Base-by-base conservation (phyloP, 2,888 invertebrate genomes). In the Girardia tigrina region DNA sequence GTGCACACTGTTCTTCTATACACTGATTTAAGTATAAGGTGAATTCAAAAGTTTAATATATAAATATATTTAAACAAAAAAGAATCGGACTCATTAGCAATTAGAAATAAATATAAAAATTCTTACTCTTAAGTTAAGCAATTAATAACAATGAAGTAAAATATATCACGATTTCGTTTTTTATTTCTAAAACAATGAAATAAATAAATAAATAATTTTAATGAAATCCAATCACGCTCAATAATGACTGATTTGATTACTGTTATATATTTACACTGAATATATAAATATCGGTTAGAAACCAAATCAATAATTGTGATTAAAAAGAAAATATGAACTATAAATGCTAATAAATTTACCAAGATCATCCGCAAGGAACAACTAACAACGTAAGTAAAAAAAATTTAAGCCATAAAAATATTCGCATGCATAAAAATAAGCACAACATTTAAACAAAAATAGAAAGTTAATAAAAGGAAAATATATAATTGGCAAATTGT, bases 381-480 rank as follows among this genome's bases (percentile, higher is more conserved):
- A 56, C 56, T 36, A 16, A 36, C n/a, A 56, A 56, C 56, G 56
- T n/a, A 56, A 56, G 56, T 12, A 56, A n/a, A n/a, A n/a, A n/a
- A 56, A 56, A 56, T 56, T 56, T 56, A 56, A 56, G 56, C 56
- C 56, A 56, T 56, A 56, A 56, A 36, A 56, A 56, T 56, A 56
- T 20, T 56, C 23, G 8, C 56, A 56, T 56, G 56, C 56, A 56
- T 56, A 56, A 56, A n/a, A 56, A 56, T 56, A 56, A 56, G 56
- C 56, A 56, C 56, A 56, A 56, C 56, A 56, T 56, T 20, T 56
- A 56, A 12, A n/a, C 4, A 56, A 56, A 20, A 56, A n/a, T 56
- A n/a, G n/a, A n/a, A n/a, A n/a, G n/a, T n/a, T n/a, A n/a, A n/a
- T n/a, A n/a, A n/a, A n/a, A n/a, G n/a, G n/a, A n/a, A n/a, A n/a